Evolutionary conservation across 2,113 vertebrate genomes (phyloP), one percentile per base, ranked within the genome.

Genomic region (Turdus rufiventris): DNA sequence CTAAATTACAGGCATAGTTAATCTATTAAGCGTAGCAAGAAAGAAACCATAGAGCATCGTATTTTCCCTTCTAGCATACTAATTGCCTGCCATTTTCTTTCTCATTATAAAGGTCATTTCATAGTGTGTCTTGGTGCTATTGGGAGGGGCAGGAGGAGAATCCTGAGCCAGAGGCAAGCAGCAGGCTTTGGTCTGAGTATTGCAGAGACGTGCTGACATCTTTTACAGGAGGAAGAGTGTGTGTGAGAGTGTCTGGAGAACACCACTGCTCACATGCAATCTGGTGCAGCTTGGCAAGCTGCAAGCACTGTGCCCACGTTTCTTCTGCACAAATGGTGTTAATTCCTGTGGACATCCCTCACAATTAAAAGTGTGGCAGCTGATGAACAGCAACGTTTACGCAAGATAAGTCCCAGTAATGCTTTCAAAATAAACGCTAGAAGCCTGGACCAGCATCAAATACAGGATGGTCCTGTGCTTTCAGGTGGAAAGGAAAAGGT

Each of bases 271-370:
- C 83, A 68, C 65, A 53, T 34, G 56, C 71, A 84, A 36, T 92
- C 79, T 68, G 82, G 40, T 54, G 70, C 62, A n/a, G n/a, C 45
- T 42, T 84, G 84, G 84, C 66, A 84, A 78, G 26, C 45, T 42
- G 62, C 29, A 50, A 45, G 50, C 3, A 4, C 4, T 0, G 23
- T 57, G 71, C 85, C 85, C 81, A 78, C 29, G 1, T 80, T 61
- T 19, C 74, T 79, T 61, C 72, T 76, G 62, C 60, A 62, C 67
- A 76, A 91, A 65, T 31, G 67, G 77, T 89, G 87, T 70, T 96
- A 94, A 89, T 96, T 95, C 94, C 95, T 88, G 71, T 21, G 77
- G 81, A 91, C 85, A 89, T 72, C 91, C 94, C 74, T 85, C 87
- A 36, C 83, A 48, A 53, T 70, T 91, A 76, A 14, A 87, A 94